Percentiles rank a stretch among this genome's conserved stretches.
These are phyloP conservation scores for Drosophila oshimai DNA, from an alignment of 1,140 invertebrate species.

Conservation along the genomic window DNA sequence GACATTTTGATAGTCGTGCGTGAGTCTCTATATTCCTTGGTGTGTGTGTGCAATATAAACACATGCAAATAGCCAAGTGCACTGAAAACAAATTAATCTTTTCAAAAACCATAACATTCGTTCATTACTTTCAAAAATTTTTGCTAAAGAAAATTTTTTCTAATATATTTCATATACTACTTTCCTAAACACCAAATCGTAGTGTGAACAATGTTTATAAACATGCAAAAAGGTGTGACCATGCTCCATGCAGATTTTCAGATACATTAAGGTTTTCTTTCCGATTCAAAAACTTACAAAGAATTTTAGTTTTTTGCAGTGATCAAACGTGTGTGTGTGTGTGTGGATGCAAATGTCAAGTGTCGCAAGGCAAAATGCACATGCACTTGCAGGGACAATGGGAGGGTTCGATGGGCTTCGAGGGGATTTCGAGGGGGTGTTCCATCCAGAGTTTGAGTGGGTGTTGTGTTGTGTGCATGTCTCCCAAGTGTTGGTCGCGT, in stretches of 20 bases:
- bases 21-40: slow-evolving; percentile 25
- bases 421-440: not conserved
- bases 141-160: too few species aligned
- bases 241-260: too few species aligned
- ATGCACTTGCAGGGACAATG: slow-evolving; percentile 47
- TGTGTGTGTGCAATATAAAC: slow-evolving; percentile 43
- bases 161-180: too few species aligned
- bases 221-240: too few species aligned
- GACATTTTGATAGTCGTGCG: slow-evolving; percentile 75
- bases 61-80: slow-evolving; percentile 48
- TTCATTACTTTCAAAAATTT: not conserved
- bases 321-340: not conserved
- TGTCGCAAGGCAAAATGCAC: slow-evolving; percentile 54
- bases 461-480: slow-evolving; percentile 52
- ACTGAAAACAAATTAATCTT: slow-evolving; percentile 1
- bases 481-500: slow-evolving; percentile 77
- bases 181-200: too few species aligned
- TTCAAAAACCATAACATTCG: not conserved
- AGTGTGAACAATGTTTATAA: too few species aligned
- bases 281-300: too few species aligned
- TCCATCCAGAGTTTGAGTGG: not conserved
- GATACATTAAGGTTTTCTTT: too few species aligned
- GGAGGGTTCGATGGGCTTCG: slow-evolving; percentile 13
- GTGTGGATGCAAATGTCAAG: slow-evolving; percentile 32
- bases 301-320: not conserved